Conservation (phyloP, 2,113 vertebrate genomes). For the Telmatochromis sp. region DNA sequence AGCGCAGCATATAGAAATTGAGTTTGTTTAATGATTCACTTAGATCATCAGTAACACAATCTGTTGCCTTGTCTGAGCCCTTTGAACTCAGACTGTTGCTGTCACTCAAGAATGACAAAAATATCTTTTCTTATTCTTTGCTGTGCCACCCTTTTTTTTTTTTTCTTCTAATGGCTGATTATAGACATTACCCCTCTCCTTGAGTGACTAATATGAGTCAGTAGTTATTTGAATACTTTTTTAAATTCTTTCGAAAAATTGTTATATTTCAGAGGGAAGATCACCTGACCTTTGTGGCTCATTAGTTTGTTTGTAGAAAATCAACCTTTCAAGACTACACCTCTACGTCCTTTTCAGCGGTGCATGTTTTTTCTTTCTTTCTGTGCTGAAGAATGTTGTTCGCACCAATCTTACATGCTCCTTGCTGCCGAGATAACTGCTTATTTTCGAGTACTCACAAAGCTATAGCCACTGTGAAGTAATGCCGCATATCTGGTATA, state of each 20-base stretch:
- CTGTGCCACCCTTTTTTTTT: neutral
- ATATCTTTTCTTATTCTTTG: constrained; percentile 33
- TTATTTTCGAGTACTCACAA: neutral
- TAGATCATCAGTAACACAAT: constrained; percentile 50
- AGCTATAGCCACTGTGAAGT: neutral
- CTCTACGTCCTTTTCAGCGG: neutral
- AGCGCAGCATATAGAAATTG: constrained; percentile 12
- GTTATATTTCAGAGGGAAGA: neutral
- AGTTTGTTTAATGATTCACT: constrained; percentile 62
- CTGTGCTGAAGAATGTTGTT: neutral
- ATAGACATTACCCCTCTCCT: neutral
- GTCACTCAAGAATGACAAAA: constrained; percentile 59
- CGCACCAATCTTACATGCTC: neutral
- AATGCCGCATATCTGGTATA: neutral
- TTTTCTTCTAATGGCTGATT: neutral
- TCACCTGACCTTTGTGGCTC: neutral
- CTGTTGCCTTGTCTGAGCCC: constrained; percentile 52
- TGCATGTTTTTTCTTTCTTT: neutral
- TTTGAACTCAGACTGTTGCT: constrained; percentile 65
- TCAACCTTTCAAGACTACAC: neutral
- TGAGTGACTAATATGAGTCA: neutral
- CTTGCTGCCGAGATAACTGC: neutral
- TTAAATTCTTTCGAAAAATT: neutral
- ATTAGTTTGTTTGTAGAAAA: neutral
- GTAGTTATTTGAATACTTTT: neutral